Conservation (phyloP, 2,113 vertebrate genomes). For the Hystrix cristata region DNA sequence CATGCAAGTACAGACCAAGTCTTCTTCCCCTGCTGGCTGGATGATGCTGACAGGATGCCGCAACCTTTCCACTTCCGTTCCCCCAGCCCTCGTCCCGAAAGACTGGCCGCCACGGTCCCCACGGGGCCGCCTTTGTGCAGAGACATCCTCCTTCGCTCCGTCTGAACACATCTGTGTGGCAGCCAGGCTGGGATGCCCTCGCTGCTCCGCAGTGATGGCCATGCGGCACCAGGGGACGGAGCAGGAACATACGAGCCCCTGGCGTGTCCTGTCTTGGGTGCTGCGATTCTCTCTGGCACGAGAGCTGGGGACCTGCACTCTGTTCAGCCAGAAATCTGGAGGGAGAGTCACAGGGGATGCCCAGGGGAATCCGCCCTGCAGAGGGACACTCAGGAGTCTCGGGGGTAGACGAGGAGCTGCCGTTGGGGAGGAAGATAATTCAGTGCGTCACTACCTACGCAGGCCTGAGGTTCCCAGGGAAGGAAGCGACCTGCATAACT, state of each 20-base stretch:
- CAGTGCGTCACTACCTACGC: not conserved
- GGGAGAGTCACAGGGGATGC: rapidly evolving
- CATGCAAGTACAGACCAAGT: not conserved
- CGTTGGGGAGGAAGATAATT: not conserved
- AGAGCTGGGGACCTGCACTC: not conserved
- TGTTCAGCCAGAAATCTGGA: not conserved
- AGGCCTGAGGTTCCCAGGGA: too few species aligned
- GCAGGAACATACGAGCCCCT: not conserved
- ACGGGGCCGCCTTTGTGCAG: rapidly evolving
- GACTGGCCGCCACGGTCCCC: not conserved
- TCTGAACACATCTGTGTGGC: not conserved
- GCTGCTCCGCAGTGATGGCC: too few species aligned
- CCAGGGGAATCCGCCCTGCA: not conserved
- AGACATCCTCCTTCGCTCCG: not conserved
- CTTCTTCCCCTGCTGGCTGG: not conserved
- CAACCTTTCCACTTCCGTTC: not conserved
- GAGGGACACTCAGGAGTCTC: not conserved
- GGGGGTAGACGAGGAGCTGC: not conserved
- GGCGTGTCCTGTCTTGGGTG: not conserved
- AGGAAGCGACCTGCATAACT: too few species aligned
- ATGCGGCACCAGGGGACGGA: too few species aligned
- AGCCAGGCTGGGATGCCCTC: not conserved
- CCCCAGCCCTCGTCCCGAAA: not conserved
- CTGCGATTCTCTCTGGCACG: not conserved
- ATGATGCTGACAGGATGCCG: not conserved